These are phyloP conservation scores for Sarcophilus harrisii DNA, from an alignment of 2,797 vertebrate species.

Conservation along the genomic window DNA sequence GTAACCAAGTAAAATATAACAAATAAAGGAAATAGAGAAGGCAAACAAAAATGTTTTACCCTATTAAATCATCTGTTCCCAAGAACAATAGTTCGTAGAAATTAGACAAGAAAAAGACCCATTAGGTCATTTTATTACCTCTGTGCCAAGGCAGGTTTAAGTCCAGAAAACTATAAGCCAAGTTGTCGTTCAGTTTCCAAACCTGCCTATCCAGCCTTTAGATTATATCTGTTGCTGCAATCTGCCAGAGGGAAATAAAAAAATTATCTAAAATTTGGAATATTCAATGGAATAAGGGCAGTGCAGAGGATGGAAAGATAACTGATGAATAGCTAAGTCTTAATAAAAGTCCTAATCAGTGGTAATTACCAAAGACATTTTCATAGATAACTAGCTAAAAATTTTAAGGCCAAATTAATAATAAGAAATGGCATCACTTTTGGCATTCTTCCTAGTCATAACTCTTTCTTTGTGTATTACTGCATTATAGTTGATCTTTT, in stretches of 20 bases:
- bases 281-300: constrained; percentile 28
- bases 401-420: constrained; percentile 57
- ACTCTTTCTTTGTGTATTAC: neutral
- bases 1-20: constrained; percentile 75
- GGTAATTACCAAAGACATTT: constrained; percentile 5
- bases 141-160: constrained; percentile 74
- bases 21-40: constrained; percentile 74
- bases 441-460: neutral
- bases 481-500: neutral
- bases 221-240: constrained; percentile 64
- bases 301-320: constrained; percentile 14
- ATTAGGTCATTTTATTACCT: constrained; percentile 72
- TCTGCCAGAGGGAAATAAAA: constrained; percentile 57
- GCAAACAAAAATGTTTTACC: constrained; percentile 69
- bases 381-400: constrained; percentile 52
- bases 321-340: neutral
- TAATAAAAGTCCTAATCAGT: constrained; percentile 14
- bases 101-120: constrained; percentile 71
- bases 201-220: constrained; percentile 54
- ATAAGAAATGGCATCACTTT: constrained; percentile 35
- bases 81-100: constrained; percentile 78
- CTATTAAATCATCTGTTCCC: constrained; percentile 73
- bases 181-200: constrained; percentile 61
- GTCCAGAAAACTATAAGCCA: constrained; percentile 59
- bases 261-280: constrained; percentile 59